Base-by-base conservation (phyloP, 2,113 vertebrate species). In the Gymnocephalus cernua region DNA sequence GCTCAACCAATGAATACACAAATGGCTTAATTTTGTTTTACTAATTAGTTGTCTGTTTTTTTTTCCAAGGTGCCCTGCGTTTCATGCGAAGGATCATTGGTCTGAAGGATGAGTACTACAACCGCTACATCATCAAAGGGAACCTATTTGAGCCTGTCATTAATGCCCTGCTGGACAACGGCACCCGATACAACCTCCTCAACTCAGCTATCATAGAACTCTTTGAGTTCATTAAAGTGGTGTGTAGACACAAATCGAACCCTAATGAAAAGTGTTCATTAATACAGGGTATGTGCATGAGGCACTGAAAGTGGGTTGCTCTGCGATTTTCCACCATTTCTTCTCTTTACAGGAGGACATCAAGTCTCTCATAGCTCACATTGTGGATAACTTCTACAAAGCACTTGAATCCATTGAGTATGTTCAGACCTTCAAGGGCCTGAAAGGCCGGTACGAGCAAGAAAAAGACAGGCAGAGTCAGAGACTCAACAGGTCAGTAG, bases 31-130 rank as follows among this genome's bases (percentile, higher is more conserved):
- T 19, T 57, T 27, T 13, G 25, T 12, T 50, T 15, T n/a, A 73
- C 41, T 23, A 21, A 53, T 11, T 14, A 63, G 2, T 29, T 23
- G 71, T 87, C 13, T 88, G 15, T 64, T 85, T 88, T 80, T 77
- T 16, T 14, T 41, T 2, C 80, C 53, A 61, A 99, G 98, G 98
- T 95, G 98, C 97, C 69, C 96, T 99, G 92, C 98, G 98, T 80
- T 99, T 99, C 89, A 97, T 99, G 98, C 97, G 98, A 86, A 95
- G 98, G 77, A 99, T 99, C 92, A 99, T 99, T 41, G 98, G 98
- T 38, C 95, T 99, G 77, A 99, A 99, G 86, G 98, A 99, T 82
- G 98, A 99, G 83, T 99, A 99, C 91, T 99, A 99, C 87, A 99
- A 99, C 94, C 97, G 97, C 79, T 99, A 99, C 83, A 99, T 99